A percentile compares a stretch with the other conserved stretches of the same genome.
Evolutionary conservation across 2,113 vertebrate genomes (phyloP).

Genomic region (Elanus axillaris): DNA sequence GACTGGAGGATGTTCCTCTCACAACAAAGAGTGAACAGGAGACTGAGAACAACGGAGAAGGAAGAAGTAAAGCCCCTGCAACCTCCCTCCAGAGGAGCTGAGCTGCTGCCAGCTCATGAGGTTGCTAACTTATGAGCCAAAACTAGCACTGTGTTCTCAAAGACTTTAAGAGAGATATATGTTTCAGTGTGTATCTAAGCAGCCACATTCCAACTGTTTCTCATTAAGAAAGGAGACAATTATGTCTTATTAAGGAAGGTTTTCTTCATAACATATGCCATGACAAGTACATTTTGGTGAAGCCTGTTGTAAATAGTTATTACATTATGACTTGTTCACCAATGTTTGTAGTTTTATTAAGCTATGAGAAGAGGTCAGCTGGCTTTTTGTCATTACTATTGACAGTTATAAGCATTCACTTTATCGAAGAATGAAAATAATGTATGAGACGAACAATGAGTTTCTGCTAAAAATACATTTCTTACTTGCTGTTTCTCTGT

Average conservation of each 20-base stretch:
- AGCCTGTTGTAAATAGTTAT: background rate
- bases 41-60: background rate
- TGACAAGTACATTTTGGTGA: background rate
- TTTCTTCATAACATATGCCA: background rate
- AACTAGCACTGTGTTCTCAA: background rate
- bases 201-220: background rate
- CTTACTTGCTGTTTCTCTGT: conserved; percentile 37
- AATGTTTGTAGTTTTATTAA: background rate
- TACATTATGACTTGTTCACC: background rate
- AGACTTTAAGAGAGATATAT: background rate
- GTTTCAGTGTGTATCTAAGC: background rate
- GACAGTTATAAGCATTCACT: conserved; percentile 8
- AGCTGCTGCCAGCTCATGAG: background rate
- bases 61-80: background rate
- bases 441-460: background rate
- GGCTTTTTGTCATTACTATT: background rate
- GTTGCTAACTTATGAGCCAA: background rate
- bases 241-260: accelerated
- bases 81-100: background rate
- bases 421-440: conserved; percentile 12
- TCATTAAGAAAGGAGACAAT: background rate
- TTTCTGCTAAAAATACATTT: conserved; percentile 28
- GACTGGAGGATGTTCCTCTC: background rate
- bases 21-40: background rate
- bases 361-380: background rate